Percentiles rank a stretch among this genome's conserved stretches.
phyloP scores from a whole-genome alignment of 2,888 invertebrate genomes.

The Scaptomyza cyrtandrae region DNA sequence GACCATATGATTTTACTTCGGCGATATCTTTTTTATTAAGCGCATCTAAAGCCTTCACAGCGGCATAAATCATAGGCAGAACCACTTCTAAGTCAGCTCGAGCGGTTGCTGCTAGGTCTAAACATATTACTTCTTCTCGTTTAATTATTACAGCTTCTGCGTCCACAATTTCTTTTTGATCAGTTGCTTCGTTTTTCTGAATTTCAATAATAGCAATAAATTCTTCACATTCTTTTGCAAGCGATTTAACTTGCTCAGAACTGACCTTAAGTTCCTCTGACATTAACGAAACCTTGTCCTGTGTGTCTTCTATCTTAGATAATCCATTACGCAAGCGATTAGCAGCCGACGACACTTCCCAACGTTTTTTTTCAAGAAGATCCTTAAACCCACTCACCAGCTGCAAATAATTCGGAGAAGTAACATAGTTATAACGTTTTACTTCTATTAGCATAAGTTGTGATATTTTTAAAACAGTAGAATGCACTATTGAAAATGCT shows the following conservation, averaged over 20 bases:
- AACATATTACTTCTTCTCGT: constrained; percentile 92
- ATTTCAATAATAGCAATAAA: constrained; percentile 92
- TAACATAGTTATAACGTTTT: constrained; percentile 93
- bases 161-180: constrained; percentile 90
- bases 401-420: constrained; percentile 94
- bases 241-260: constrained; percentile 89
- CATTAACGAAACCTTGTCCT: constrained; percentile 92
- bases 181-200: constrained; percentile 93
- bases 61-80: constrained; percentile 94
- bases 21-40: constrained; percentile 94
- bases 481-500: constrained; percentile 93
- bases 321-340: constrained; percentile 93
- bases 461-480: constrained; percentile 91
- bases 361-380: constrained; percentile 89
- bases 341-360: constrained; percentile 89
- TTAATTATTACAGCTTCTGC: constrained; percentile 90
- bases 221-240: constrained; percentile 93
- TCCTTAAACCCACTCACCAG: constrained; percentile 93
- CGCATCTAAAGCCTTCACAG: constrained; percentile 90
- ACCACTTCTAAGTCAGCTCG: constrained; percentile 93
- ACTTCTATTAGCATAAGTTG: constrained; percentile 90
- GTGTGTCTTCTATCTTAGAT: constrained; percentile 94
- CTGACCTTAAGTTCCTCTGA: constrained; percentile 92
- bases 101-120: constrained; percentile 92
- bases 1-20: constrained; percentile 95